phyloP scores from a whole-genome alignment of 2,113 vertebrate species.

The Myiagra hebetior region DNA sequence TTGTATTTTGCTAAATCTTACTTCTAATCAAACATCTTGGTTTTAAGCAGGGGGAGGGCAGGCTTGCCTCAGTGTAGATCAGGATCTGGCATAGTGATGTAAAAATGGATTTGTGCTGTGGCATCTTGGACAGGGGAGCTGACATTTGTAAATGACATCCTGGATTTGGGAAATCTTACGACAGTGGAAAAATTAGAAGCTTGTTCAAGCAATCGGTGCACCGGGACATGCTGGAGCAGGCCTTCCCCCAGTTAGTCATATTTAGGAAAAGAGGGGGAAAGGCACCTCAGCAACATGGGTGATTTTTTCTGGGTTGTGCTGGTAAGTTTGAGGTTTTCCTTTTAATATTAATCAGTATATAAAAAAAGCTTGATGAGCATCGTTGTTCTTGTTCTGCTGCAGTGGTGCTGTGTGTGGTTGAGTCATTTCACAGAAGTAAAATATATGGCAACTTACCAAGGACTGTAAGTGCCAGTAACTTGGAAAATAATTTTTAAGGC shows the following conservation, averaged over 20 bases:
- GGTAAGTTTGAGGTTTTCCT: constrained; percentile 35
- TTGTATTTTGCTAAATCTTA: not conserved
- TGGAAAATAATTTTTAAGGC: not conserved
- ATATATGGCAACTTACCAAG: not conserved
- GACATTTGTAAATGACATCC: not conserved
- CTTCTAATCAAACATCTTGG: not conserved
- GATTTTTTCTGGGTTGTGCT: constrained; percentile 2
- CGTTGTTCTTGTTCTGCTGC: constrained; percentile 19
- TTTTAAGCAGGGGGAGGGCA: not conserved
- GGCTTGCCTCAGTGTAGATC: not conserved
- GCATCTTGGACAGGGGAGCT: not conserved
- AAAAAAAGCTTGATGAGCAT: constrained; percentile 1
- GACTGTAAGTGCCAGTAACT: constrained; percentile 7
- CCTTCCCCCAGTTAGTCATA: not conserved
- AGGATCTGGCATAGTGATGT: not conserved
- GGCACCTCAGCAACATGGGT: not conserved
- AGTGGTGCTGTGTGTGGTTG: constrained; percentile 21
- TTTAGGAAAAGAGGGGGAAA: not conserved
- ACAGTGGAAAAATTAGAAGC: not conserved
- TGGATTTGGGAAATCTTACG: not conserved
- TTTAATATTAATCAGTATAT: constrained; percentile 32
- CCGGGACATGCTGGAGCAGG: not conserved
- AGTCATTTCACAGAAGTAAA: constrained; percentile 33
- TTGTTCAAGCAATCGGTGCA: not conserved
- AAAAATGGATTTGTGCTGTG: not conserved